phyloP scores from a whole-genome alignment of 2,797 vertebrate species.

The Serranus cabrilla region DNA sequence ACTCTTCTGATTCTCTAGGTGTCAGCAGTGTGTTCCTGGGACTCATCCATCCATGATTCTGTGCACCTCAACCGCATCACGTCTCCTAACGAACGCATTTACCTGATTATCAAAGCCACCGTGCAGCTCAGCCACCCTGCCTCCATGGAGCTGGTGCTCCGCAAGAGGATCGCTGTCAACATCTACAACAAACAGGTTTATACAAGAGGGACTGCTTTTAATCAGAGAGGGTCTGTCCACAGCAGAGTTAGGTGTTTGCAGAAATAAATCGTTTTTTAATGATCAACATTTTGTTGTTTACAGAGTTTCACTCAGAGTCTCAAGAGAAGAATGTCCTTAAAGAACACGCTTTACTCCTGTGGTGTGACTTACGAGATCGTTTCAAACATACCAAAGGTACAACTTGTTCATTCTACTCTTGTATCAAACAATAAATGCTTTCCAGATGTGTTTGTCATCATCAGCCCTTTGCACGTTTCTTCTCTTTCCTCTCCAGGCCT shows the following conservation, averaged over 20 bases:
- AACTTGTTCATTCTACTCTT: not conserved
- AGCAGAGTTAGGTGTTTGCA: not conserved
- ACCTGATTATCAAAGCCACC: slow-evolving; percentile 95
- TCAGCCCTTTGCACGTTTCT: not conserved
- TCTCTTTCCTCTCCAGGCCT: slow-evolving; percentile 87
- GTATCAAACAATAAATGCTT: not conserved
- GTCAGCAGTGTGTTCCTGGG: slow-evolving; percentile 95
- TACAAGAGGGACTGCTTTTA: not conserved
- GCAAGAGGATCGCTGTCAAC: slow-evolving; percentile 97
- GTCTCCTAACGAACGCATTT: slow-evolving; percentile 94
- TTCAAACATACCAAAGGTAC: slow-evolving; percentile 99
- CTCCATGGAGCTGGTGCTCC: slow-evolving; percentile 95
- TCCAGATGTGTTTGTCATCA: not conserved
- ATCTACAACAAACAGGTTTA: slow-evolving; percentile 98
- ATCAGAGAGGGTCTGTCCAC: not conserved
- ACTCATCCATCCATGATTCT: slow-evolving; percentile 98
- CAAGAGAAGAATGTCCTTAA: slow-evolving; percentile 96
- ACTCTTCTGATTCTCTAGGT: slow-evolving; percentile 82
- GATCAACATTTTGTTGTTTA: slow-evolving; percentile 21
- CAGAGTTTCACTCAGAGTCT: slow-evolving; percentile 99
- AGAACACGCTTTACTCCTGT: slow-evolving; percentile 93
- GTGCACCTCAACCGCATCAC: slow-evolving; percentile 95
- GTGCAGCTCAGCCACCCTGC: slow-evolving; percentile 98
- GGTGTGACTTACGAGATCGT: slow-evolving; percentile 98
- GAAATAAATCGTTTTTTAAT: slow-evolving; percentile 12